phyloP scores from a whole-genome alignment of 1,140 invertebrate species.

The Drosophila malerkotliana region DNA sequence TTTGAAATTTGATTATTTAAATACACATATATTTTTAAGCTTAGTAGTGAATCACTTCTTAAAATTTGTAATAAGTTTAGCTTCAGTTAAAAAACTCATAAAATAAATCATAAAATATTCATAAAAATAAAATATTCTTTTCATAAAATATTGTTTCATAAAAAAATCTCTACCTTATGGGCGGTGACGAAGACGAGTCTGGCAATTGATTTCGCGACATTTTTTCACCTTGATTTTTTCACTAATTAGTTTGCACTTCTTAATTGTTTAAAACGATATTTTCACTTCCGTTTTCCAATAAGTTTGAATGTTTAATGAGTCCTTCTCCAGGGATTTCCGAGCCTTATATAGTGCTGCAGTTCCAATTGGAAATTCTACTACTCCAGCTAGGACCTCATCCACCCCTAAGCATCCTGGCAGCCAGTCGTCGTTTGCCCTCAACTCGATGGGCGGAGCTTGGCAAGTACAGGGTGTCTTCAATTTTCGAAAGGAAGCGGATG shows the following conservation, averaged over 20 bases:
- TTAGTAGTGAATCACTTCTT: not conserved
- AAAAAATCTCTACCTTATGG: slow-evolving; percentile 79
- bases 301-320: slow-evolving; percentile 63
- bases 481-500: slow-evolving; percentile 22
- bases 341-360: slow-evolving; percentile 67
- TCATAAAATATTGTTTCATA: not conserved
- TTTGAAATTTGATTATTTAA: too few species aligned
- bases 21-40: not conserved
- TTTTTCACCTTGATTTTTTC: slow-evolving; percentile 22
- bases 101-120: too few species aligned
- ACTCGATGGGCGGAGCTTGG: slow-evolving; percentile 67
- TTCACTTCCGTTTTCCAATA: slow-evolving; percentile 58
- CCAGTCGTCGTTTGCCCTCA: slow-evolving; percentile 46
- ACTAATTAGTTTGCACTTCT: not conserved
- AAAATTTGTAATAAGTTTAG: too few species aligned
- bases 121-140: not conserved
- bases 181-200: slow-evolving; percentile 85
- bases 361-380: slow-evolving; percentile 69
- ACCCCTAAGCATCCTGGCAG: slow-evolving; percentile 60
- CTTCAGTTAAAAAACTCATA: not conserved
- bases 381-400: slow-evolving; percentile 32
- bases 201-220: slow-evolving; percentile 84
- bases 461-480: slow-evolving; percentile 67
- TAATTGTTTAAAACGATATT: not conserved
- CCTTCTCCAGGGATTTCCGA: slow-evolving; percentile 66